Evolutionary conservation across 2,888 invertebrate genomes (phyloP).

Genomic region (Tricholauxania praeusta): DNA sequence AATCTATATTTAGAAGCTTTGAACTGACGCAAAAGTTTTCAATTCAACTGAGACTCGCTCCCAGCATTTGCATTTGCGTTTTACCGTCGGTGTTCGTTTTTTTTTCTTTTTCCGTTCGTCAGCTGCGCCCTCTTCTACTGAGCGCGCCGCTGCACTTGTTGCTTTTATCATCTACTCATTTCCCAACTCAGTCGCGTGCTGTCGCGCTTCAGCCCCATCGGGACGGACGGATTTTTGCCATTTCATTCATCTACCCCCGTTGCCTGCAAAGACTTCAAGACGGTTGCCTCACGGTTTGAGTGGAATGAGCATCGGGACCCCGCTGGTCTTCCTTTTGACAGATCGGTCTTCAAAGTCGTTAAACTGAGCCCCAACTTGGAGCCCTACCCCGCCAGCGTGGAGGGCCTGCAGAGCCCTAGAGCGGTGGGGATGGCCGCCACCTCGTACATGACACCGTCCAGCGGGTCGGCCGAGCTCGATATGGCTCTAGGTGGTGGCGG

Average conservation of each 20-base stretch:
- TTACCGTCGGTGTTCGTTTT: neutral
- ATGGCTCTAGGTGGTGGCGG: constrained; percentile 83
- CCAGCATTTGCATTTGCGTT: too few relatives aligned
- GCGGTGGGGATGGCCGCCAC: constrained; percentile 94
- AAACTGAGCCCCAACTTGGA: constrained; percentile 70
- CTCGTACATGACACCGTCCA: constrained; percentile 92
- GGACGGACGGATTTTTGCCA: neutral
- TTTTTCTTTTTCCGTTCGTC: neutral
- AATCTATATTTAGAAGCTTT: neutral
- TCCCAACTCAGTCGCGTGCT: neutral
- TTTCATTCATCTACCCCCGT: constrained; percentile 53
- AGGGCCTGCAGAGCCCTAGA: constrained; percentile 72
- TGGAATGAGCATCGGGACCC: constrained; percentile 69
- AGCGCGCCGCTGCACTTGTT: constrained; percentile 40
- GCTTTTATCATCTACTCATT: constrained; percentile 16
- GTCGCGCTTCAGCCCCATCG: constrained; percentile 34
- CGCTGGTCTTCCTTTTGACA: constrained; percentile 66
- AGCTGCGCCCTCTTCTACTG: constrained; percentile 4
- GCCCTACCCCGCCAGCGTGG: constrained; percentile 71
- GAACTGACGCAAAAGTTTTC: neutral
- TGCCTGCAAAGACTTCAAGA: constrained; percentile 65
- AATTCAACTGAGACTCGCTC: too few relatives aligned
- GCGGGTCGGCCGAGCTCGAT: constrained; percentile 78
- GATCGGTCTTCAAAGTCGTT: constrained; percentile 69
- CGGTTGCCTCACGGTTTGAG: constrained; percentile 68